These are phyloP conservation scores for Pseudoips prasinana DNA, from an alignment of 2,888 invertebrate genomes.

Conservation along the genomic window DNA sequence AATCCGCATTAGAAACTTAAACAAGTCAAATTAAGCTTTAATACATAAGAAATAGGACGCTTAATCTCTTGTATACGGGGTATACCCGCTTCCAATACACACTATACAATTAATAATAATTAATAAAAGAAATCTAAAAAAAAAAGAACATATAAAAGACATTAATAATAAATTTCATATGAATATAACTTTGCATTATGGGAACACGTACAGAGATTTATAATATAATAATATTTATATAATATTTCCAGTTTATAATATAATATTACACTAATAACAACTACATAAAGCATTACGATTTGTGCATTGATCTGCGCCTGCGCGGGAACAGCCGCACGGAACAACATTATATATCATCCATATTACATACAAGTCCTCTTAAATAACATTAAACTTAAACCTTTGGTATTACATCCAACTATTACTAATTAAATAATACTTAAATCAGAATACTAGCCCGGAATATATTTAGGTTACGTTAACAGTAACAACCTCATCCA, in stretches of 20 bases:
- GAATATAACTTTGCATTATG: conserved; percentile 43
- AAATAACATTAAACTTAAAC: conserved; percentile 41
- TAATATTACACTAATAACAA: conserved; percentile 62
- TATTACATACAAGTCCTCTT: conserved; percentile 38
- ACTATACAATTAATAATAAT: too few species aligned
- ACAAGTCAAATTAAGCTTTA: conserved; percentile 28
- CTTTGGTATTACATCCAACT: conserved; percentile 54
- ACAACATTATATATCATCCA: conserved; percentile 15
- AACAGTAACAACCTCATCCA: conserved; percentile 2
- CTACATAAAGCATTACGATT: conserved; percentile 74
- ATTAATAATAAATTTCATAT: conserved; percentile 27
- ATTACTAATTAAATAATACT: conserved; percentile 49
- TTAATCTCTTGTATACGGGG: conserved; percentile 10
- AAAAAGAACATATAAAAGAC: conserved; percentile 34
- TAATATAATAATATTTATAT: conserved; percentile 38
- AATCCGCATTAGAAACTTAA: conserved; percentile 8
- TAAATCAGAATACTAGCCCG: conserved; percentile 33
- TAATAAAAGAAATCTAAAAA: conserved; percentile 20
- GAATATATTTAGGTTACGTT: conserved; percentile 10
- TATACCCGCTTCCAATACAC: conserved; percentile 9
- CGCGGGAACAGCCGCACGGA: conserved; percentile 11
- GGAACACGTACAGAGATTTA: conserved; percentile 61
- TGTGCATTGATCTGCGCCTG: conserved; percentile 52
- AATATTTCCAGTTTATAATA: conserved; percentile 17
- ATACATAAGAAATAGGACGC: conserved; percentile 23